phyloP scores from a whole-genome alignment of 2,888 invertebrate genomes.

The Troides oblongomaculatus region DNA sequence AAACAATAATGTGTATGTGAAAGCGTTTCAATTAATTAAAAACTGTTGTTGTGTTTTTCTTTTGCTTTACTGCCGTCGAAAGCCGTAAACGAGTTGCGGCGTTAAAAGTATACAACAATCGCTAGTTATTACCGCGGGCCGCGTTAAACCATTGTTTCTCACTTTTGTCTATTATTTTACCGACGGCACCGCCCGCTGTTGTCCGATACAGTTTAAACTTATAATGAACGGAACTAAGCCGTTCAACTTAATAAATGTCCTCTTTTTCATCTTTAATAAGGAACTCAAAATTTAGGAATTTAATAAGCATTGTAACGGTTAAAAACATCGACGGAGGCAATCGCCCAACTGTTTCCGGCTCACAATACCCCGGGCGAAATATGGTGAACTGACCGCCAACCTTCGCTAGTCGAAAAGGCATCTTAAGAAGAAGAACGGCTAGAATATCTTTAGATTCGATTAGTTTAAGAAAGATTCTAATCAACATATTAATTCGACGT shows the following conservation, averaged over 20 bases:
- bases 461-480: too few species aligned
- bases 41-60: not conserved
- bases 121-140: not conserved
- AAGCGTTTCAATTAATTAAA: constrained; percentile 19
- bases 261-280: not conserved
- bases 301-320: too few species aligned
- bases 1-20: constrained; percentile 5
- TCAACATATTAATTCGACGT: too few species aligned
- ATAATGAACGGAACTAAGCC: not conserved
- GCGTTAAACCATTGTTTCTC: constrained; percentile 27
- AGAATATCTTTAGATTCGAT: too few species aligned
- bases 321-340: too few species aligned
- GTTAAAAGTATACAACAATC: not conserved
- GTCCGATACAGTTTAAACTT: not conserved
- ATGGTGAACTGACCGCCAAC: too few species aligned
- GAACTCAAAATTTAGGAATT: too few species aligned
- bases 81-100: not conserved
- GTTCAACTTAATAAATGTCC: not conserved
- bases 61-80: constrained; percentile 1
- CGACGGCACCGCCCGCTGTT: constrained; percentile 15
- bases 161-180: constrained; percentile 18
- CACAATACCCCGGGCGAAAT: too few species aligned
- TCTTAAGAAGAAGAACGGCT: too few species aligned
- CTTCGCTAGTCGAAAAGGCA: too few species aligned
- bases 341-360: too few species aligned